phyloP scores from a whole-genome alignment of 2,888 invertebrate genomes.

The Biston betularia region DNA sequence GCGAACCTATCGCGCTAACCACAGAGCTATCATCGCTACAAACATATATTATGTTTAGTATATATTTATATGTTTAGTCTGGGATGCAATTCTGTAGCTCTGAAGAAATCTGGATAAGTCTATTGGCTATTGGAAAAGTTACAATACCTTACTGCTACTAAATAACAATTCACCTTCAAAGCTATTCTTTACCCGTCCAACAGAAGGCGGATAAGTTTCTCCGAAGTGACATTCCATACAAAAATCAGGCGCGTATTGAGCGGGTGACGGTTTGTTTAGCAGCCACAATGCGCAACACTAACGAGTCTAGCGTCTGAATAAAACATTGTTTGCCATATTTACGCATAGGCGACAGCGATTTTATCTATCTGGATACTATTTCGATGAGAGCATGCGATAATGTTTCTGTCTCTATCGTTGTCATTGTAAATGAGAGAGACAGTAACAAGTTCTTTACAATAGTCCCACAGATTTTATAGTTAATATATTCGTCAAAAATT shows the following conservation, averaged over 20 bases:
- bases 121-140: background rate
- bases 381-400: background rate
- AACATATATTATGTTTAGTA: too few relatives aligned
- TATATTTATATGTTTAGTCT: too few relatives aligned
- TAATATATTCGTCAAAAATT: too few relatives aligned
- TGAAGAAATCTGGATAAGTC: background rate
- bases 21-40: too few relatives aligned
- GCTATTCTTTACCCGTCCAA: conserved; percentile 8
- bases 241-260: conserved; percentile 70
- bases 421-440: too few relatives aligned
- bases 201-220: conserved; percentile 41
- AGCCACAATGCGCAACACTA: conserved; percentile 80
- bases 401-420: background rate
- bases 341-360: conserved; percentile 53
- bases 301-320: conserved; percentile 83
- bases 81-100: too few relatives aligned
- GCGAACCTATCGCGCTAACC: too few relatives aligned
- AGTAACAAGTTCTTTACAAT: too few relatives aligned
- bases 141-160: background rate
- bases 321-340: conserved; percentile 68
- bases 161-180: background rate
- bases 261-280: conserved; percentile 77
- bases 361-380: background rate
- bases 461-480: too few relatives aligned
- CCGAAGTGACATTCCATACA: conserved; percentile 44